Evolutionary conservation across 2,888 invertebrate genomes (phyloP).

Genomic region (Muscina levida): DNA sequence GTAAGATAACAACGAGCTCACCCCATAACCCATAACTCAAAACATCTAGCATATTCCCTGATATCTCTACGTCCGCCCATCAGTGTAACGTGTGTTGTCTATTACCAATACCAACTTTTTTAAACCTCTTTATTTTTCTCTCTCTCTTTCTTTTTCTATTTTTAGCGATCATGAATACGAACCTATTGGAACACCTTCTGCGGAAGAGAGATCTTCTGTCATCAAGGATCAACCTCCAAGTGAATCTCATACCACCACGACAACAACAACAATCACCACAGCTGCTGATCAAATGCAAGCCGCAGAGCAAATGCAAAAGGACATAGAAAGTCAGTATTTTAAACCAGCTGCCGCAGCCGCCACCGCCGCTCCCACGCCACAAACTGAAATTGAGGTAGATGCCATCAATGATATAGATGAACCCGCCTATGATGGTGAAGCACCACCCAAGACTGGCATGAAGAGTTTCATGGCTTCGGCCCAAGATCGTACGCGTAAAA

Average conservation of each 20-base stretch:
- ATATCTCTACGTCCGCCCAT: no score
- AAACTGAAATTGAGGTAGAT: slow-evolving; percentile 77
- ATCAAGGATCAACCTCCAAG: slow-evolving; percentile 70
- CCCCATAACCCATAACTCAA: background rate
- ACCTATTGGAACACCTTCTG: slow-evolving; percentile 87
- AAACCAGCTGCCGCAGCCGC: slow-evolving; percentile 81
- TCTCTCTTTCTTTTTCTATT: no score
- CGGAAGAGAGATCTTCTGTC: slow-evolving; percentile 64
- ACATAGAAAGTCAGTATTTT: slow-evolving; percentile 84
- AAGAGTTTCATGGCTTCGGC: slow-evolving; percentile 81
- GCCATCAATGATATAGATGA: slow-evolving; percentile 29
- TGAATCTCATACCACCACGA: slow-evolving; percentile 58
- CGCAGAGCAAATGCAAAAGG: slow-evolving; percentile 82
- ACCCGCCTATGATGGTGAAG: slow-evolving; percentile 83
- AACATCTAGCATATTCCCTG: no score
- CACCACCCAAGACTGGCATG: slow-evolving; percentile 63
- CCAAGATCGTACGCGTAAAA: slow-evolving; percentile 81
- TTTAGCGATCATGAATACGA: slow-evolving; percentile 95
- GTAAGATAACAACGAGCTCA: slow-evolving; percentile 73
- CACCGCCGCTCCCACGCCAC: slow-evolving; percentile 58
- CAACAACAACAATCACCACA: no score
- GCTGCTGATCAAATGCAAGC: slow-evolving; percentile 79
- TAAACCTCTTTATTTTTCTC: no score
- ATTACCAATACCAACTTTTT: no score
- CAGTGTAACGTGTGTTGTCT: no score